Conservation (phyloP, 2,888 invertebrate genomes). For the Dexiosoma caninum region DNA sequence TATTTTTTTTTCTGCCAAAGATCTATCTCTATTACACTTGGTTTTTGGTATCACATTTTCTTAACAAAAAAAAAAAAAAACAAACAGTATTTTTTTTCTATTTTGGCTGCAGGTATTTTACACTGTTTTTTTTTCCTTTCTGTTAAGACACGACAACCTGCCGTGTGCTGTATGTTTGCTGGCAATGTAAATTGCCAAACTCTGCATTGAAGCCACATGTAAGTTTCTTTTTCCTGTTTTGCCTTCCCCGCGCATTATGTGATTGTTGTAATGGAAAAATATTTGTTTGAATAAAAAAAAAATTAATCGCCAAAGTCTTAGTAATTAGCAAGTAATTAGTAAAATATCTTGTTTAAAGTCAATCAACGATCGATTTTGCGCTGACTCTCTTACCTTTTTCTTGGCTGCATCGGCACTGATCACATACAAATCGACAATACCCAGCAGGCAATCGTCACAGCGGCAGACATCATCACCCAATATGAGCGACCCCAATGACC, state of each 20-base stretch:
- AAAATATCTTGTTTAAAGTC: slow-evolving; percentile 63
- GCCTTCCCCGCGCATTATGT: background rate
- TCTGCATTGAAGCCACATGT: slow-evolving; percentile 21
- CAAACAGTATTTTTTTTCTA: background rate
- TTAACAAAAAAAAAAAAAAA: background rate
- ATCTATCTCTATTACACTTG: slow-evolving; percentile 36
- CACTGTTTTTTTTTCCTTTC: background rate
- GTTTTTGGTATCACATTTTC: slow-evolving; percentile 30
- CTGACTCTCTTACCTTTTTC: slow-evolving; percentile 81
- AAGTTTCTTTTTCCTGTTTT: slow-evolving; percentile 10
- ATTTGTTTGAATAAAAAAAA: slow-evolving; percentile 37
- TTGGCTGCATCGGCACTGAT: slow-evolving; percentile 79
- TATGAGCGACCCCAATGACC: slow-evolving; percentile 82
- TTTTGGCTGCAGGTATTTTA: background rate
- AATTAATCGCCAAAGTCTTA: slow-evolving; percentile 1
- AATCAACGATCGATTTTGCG: slow-evolving; percentile 54
- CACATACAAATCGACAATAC: slow-evolving; percentile 87
- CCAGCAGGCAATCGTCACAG: slow-evolving; percentile 90
- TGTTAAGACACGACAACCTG: slow-evolving; percentile 43
- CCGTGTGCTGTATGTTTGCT: slow-evolving; percentile 28
- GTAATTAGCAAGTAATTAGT: slow-evolving; percentile 67
- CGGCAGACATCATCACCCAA: slow-evolving; percentile 85
- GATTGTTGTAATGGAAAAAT: background rate
- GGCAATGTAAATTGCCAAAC: slow-evolving; percentile 37
- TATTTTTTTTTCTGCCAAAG: slow-evolving; percentile 3